These are phyloP conservation scores for Onychomys leucogaster DNA, from an alignment of 2,797 vertebrate genomes.

Conservation along the genomic window DNA sequence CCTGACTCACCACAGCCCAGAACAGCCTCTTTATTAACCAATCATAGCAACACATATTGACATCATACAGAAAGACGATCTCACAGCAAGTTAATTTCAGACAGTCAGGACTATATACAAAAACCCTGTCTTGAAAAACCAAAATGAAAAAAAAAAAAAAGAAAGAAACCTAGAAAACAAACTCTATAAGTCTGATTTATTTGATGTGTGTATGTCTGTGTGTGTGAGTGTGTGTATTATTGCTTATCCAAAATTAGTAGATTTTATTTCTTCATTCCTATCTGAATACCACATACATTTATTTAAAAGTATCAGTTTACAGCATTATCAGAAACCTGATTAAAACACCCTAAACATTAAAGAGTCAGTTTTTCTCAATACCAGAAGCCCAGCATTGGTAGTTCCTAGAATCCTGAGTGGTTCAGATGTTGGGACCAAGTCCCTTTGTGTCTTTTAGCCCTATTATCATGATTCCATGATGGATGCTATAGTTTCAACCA, in stretches of 20 bases:
- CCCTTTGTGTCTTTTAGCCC: neutral
- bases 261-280: neutral
- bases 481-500: neutral
- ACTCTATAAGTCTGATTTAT: neutral
- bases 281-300: neutral
- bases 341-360: neutral
- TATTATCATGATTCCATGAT: neutral
- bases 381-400: neutral
- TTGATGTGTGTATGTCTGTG: neutral
- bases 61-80: no score
- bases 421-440: neutral
- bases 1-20: no score
- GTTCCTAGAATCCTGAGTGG: neutral
- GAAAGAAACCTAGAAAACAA: neutral
- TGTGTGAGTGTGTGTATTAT: neutral
- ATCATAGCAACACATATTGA: no score
- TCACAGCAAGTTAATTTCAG: neutral
- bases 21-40: no score
- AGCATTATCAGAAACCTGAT: neutral
- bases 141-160: neutral
- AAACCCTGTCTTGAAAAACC: neutral
- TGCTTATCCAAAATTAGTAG: neutral
- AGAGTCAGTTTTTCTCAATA: neutral
- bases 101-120: neutral
- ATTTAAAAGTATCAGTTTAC: neutral